Conservation (phyloP, 2,113 vertebrate species). For the Plecturocebus donacophilus region DNA sequence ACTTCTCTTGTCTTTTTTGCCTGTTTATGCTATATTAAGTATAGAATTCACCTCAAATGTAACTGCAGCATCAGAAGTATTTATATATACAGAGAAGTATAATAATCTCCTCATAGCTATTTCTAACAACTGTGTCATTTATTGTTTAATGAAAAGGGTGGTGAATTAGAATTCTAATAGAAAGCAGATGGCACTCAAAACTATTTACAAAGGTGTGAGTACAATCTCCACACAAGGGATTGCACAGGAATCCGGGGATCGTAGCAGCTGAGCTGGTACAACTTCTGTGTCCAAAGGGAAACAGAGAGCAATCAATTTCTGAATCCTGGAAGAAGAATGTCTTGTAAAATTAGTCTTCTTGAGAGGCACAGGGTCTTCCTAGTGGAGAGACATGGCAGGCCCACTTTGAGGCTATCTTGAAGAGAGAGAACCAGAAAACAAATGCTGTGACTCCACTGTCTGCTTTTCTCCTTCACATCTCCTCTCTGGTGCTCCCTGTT, state of each 20-base stretch:
- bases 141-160: neutral
- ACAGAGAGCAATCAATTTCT: neutral
- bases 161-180: neutral
- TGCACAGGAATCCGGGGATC: neutral
- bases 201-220: neutral
- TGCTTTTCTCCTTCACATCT: neutral
- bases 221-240: neutral
- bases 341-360: neutral
- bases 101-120: neutral
- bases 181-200: neutral
- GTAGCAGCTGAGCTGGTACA: neutral
- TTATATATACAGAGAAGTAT: neutral
- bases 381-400: neutral
- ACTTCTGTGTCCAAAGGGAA: neutral
- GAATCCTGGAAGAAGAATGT: neutral
- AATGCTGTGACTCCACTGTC: neutral
- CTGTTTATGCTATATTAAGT: neutral
- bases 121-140: neutral
- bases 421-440: neutral
- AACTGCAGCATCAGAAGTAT: neutral
- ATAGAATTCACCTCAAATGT: neutral
- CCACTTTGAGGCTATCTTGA: fast-evolving
- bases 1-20: neutral
- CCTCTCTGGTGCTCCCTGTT: neutral
- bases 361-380: neutral